Percentiles rank a stretch among this genome's conserved stretches.
Evolutionary conservation across 1,140 invertebrate species (phyloP).

Genomic region (Sitophilus oryzae): DNA sequence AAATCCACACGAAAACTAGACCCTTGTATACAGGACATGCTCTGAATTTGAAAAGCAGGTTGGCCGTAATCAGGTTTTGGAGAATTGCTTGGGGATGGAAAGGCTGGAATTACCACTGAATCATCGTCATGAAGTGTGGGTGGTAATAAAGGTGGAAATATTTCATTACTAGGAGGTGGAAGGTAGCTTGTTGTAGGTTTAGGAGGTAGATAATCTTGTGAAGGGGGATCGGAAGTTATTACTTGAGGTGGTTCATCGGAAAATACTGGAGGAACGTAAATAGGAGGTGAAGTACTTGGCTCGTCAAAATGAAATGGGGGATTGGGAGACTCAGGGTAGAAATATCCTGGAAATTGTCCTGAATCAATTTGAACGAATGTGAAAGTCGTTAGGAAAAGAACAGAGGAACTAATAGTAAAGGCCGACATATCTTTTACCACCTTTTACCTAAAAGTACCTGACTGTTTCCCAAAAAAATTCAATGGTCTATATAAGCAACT

Average conservation of each 20-base stretch:
- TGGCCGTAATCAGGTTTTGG: slow-evolving; percentile 4
- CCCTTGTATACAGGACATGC: slow-evolving; percentile 37
- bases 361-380: too few species aligned
- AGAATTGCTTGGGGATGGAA: slow-evolving; percentile 1
- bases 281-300: slow-evolving; percentile 6
- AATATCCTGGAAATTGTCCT: too few species aligned
- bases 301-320: slow-evolving; percentile 29
- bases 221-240: slow-evolving; percentile 16
- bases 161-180: not conserved
- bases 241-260: slow-evolving; percentile 12
- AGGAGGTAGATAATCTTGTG: slow-evolving; percentile 17
- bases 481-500: too few species aligned
- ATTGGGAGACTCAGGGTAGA: slow-evolving; percentile 27
- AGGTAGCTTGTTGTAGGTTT: slow-evolving; percentile 3
- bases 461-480: too few species aligned
- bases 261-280: slow-evolving; percentile 24
- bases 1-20: slow-evolving; percentile 16
- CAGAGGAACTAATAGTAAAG: too few species aligned
- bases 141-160: not conserved
- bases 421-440: too few species aligned
- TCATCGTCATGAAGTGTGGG: slow-evolving; percentile 20
- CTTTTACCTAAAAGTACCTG: too few species aligned
- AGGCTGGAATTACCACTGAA: slow-evolving; percentile 22
- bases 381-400: too few species aligned
- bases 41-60: slow-evolving; percentile 29